A percentile compares a stretch with the other conserved stretches of the same genome.
phyloP scores from a whole-genome alignment of 2,797 vertebrate species.

The Atherinosoma microstoma region DNA sequence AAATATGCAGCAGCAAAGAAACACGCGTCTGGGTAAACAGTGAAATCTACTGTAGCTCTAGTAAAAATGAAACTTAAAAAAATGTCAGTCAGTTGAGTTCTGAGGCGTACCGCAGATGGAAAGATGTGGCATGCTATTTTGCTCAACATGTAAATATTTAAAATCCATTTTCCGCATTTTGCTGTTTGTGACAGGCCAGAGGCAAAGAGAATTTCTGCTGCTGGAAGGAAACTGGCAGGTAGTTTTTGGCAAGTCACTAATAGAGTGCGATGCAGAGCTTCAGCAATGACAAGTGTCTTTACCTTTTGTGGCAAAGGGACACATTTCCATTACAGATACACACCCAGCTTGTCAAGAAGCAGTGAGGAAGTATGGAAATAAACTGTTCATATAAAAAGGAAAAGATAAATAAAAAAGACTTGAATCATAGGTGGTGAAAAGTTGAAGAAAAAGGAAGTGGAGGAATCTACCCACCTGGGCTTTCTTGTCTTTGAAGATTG shows the following conservation, averaged over 20 bases:
- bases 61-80: constrained; percentile 36
- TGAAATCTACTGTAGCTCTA: constrained; percentile 9
- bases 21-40: constrained; percentile 11
- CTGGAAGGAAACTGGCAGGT: constrained; percentile 26
- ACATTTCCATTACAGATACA: constrained; percentile 30
- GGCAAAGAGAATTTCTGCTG: constrained; percentile 31
- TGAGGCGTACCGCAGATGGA: constrained; percentile 18
- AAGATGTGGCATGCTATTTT: constrained; percentile 45
- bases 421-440: background rate
- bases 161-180: constrained; percentile 40
- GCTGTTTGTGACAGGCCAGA: constrained; percentile 49
- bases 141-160: constrained; percentile 35
- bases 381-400: constrained; percentile 12
- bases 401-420: background rate
- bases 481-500: constrained; percentile 16
- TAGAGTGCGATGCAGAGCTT: constrained; percentile 43
- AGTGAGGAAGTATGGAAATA: constrained; percentile 9
- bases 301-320: constrained; percentile 28
- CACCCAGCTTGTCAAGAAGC: constrained; percentile 31
- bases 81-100: constrained; percentile 20
- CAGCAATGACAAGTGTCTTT: constrained; percentile 40
- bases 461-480: constrained; percentile 4
- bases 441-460: background rate
- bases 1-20: background rate
- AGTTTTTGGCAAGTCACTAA: constrained; percentile 54